A percentile compares a stretch with the other conserved stretches of the same genome.
Evolutionary conservation across 1,140 invertebrate species (phyloP).

Genomic region (Bombus vancouverensis): DNA sequence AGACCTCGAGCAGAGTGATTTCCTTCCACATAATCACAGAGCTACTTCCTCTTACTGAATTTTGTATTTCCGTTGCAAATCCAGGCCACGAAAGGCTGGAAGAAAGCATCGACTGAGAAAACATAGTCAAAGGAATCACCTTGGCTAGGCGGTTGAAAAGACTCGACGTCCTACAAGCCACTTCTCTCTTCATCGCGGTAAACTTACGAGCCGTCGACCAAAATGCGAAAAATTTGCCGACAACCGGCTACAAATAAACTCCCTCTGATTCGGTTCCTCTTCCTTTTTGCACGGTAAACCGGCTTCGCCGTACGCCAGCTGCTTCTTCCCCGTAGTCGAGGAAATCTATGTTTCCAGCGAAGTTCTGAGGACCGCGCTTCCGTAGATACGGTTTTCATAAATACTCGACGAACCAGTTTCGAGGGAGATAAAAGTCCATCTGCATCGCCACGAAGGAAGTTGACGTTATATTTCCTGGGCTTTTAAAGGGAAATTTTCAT

Average conservation of each 20-base stretch:
- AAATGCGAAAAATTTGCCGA: constrained; percentile 38
- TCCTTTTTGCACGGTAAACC: background rate
- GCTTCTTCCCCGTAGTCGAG: background rate
- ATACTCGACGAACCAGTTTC: constrained; percentile 8
- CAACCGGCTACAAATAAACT: constrained; percentile 32
- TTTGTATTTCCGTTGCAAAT: constrained; percentile 60
- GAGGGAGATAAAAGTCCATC: background rate
- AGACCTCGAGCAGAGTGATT: background rate
- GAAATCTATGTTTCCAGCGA: background rate
- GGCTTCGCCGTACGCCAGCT: background rate
- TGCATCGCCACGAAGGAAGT: constrained; percentile 7
- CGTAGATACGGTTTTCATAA: constrained; percentile 15
- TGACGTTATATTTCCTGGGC: background rate
- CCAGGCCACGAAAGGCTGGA: background rate
- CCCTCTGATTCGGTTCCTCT: background rate
- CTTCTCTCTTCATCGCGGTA: constrained; percentile 41
- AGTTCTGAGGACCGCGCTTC: background rate
- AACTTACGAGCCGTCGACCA: constrained; percentile 38
- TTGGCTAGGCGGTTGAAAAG: constrained; percentile 42
- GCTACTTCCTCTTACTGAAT: constrained; percentile 52
- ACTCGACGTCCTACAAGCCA: constrained; percentile 47
- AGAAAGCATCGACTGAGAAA: constrained; percentile 44
- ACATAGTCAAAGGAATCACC: constrained; percentile 55
- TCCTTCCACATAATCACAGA: constrained; percentile 50
- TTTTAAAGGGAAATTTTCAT: background rate